These are phyloP conservation scores for Drosophila lowei DNA, from an alignment of 1,140 invertebrate species.

Conservation along the genomic window DNA sequence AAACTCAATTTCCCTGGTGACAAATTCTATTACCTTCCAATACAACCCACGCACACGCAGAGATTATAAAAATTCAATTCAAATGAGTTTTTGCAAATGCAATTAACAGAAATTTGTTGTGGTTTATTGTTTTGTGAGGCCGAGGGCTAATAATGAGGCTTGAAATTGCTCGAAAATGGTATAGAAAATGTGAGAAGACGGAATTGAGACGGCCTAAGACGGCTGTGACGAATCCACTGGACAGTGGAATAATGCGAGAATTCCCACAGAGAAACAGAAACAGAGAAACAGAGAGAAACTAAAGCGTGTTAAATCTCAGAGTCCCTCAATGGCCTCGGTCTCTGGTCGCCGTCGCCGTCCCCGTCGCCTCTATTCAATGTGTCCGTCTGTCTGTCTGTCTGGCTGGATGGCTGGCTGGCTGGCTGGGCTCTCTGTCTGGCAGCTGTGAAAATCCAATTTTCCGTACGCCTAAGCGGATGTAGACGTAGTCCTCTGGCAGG, in stretches of 20 bases:
- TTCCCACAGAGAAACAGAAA: conserved; percentile 24
- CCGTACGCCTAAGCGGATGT: conserved; percentile 67
- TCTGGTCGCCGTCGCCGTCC: background rate
- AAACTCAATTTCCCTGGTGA: background rate
- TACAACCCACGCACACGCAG: no score
- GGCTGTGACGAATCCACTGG: conserved; percentile 41
- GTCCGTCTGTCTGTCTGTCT: background rate
- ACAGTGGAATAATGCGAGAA: conserved; percentile 24
- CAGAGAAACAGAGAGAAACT: conserved; percentile 21
- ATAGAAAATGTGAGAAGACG: conserved; percentile 13
- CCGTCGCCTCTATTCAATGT: conserved; percentile 26
- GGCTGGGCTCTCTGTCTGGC: conserved; percentile 40
- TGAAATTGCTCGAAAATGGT: conserved; percentile 57
- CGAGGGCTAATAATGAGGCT: conserved; percentile 63
- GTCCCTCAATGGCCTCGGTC: conserved; percentile 44
- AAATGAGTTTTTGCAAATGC: conserved; percentile 41
- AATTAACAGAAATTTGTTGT: conserved; percentile 50
- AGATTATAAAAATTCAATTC: no score
- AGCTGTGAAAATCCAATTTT: conserved; percentile 80
- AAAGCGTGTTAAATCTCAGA: conserved; percentile 69
- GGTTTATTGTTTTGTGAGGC: conserved; percentile 34
- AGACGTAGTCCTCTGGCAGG: conserved; percentile 40
- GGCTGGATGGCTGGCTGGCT: no score
- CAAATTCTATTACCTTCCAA: background rate
- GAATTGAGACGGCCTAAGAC: conserved; percentile 19